Percentiles rank a stretch among this genome's conserved stretches.
These are phyloP conservation scores for Formica aserva DNA, from an alignment of 2,888 invertebrate genomes.

Conservation along the genomic window DNA sequence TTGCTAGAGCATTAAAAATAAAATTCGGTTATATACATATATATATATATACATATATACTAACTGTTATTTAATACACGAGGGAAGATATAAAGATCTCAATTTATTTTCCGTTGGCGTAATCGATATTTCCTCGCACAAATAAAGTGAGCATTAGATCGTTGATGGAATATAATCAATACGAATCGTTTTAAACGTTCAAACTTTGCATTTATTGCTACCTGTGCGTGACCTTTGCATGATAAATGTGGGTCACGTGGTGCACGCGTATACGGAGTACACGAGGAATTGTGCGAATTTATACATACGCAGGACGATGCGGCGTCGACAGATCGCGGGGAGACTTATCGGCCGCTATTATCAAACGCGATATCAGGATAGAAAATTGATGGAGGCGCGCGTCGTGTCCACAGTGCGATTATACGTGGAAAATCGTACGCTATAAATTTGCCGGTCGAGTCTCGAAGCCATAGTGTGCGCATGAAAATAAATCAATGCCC, in stretches of 20 bases:
- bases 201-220: background rate
- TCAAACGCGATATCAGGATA: constrained; percentile 27
- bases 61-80: background rate
- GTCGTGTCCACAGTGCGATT: constrained; percentile 16
- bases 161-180: constrained; percentile 1
- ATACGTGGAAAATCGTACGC: constrained; percentile 49
- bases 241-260: background rate
- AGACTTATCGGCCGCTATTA: constrained; percentile 37
- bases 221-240: background rate
- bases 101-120: background rate
- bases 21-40: background rate
- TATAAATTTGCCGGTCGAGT: constrained; percentile 37
- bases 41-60: background rate
- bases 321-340: constrained; percentile 7
- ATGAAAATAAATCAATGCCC: constrained; percentile 39
- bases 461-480: background rate
- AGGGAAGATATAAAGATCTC: background rate
- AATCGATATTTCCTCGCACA: background rate
- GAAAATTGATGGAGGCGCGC: constrained; percentile 24
- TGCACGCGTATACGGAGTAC: too few species aligned
- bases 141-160: background rate
- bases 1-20: background rate
- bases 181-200: background rate
- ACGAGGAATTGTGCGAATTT: constrained; percentile 11
- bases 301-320: constrained; percentile 3